These are phyloP conservation scores for Nilaparvata lugens DNA, from an alignment of 1,140 invertebrate species.

Conservation along the genomic window DNA sequence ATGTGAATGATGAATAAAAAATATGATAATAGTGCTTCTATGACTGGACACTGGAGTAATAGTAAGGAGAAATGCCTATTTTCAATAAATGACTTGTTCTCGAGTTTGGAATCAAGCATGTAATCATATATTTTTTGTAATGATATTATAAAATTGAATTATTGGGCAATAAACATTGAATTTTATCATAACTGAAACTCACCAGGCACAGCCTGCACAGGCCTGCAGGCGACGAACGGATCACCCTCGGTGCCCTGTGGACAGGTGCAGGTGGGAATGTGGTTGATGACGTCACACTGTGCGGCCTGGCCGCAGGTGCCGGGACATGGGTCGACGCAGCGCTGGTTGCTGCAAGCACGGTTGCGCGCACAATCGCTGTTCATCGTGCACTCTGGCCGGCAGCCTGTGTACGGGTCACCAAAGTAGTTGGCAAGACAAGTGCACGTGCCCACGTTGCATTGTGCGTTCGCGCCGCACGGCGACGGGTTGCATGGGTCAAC, in stretches of 20 bases:
- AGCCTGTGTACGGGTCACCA: slow-evolving; percentile 54
- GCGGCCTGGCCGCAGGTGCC: slow-evolving; percentile 69
- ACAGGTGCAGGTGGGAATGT: slow-evolving; percentile 59
- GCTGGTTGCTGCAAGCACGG: slow-evolving; percentile 64
- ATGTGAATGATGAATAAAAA: no score
- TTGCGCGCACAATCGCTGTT: slow-evolving; percentile 72
- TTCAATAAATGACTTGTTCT: no score
- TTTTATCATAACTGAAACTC: slow-evolving; percentile 19
- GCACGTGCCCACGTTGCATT: slow-evolving; percentile 62
- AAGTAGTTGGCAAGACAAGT: slow-evolving; percentile 63
- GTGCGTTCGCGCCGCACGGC: slow-evolving; percentile 65
- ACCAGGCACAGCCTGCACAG: slow-evolving; percentile 29
- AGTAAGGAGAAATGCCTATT: no score
- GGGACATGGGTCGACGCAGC: slow-evolving; percentile 66
- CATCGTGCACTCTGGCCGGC: slow-evolving; percentile 73
- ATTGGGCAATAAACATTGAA: no score
- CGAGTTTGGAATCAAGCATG: no score
- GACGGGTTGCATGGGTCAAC: slow-evolving; percentile 64
- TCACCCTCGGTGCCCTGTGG: slow-evolving; percentile 59
- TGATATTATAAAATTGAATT: no score
- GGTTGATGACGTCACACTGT: slow-evolving; percentile 59
- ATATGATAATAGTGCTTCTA: no score
- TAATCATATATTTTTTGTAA: no score
- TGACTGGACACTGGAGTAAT: no score
- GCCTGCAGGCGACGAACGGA: slow-evolving; percentile 61